Evolutionary conservation across 1,140 invertebrate genomes (phyloP).

Genomic region (Drosophila chauvacae): DNA sequence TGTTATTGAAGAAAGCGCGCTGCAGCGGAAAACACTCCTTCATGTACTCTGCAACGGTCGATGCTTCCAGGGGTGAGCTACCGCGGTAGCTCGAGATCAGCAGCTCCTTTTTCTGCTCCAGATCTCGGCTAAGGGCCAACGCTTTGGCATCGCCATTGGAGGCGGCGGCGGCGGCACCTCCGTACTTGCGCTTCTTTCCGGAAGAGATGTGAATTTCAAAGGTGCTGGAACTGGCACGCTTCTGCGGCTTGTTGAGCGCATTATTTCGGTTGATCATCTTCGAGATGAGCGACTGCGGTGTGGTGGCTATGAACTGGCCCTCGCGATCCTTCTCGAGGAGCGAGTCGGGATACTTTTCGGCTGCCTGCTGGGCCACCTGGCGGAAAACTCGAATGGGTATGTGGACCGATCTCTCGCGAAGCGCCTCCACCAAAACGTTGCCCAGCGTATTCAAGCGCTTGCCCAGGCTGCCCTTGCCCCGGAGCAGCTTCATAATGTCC

Average conservation of each 20-base stretch:
- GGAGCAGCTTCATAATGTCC: slow-evolving; percentile 70
- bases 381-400: slow-evolving; percentile 66
- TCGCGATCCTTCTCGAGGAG: slow-evolving; percentile 72
- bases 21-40: slow-evolving; percentile 75
- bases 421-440: slow-evolving; percentile 64
- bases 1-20: slow-evolving; percentile 72
- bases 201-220: slow-evolving; percentile 58
- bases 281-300: slow-evolving; percentile 69
- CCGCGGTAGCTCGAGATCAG: slow-evolving; percentile 63
- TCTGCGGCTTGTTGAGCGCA: slow-evolving; percentile 64
- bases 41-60: slow-evolving; percentile 64
- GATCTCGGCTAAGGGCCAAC: slow-evolving; percentile 46
- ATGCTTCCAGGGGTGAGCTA: slow-evolving; percentile 46
- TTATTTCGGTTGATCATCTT: slow-evolving; percentile 78
- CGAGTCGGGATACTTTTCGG: slow-evolving; percentile 72
- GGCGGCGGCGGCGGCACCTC: background rate
- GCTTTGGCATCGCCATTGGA: slow-evolving; percentile 64
- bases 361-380: slow-evolving; percentile 69
- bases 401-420: slow-evolving; percentile 58
- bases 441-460: slow-evolving; percentile 68
- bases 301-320: slow-evolving; percentile 71
- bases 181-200: slow-evolving; percentile 64
- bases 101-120: slow-evolving; percentile 66
- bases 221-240: slow-evolving; percentile 56
- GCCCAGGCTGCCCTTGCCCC: slow-evolving; percentile 57